phyloP scores from a whole-genome alignment of 1,140 invertebrate genomes.

The Diabrotica undecimpunctata region DNA sequence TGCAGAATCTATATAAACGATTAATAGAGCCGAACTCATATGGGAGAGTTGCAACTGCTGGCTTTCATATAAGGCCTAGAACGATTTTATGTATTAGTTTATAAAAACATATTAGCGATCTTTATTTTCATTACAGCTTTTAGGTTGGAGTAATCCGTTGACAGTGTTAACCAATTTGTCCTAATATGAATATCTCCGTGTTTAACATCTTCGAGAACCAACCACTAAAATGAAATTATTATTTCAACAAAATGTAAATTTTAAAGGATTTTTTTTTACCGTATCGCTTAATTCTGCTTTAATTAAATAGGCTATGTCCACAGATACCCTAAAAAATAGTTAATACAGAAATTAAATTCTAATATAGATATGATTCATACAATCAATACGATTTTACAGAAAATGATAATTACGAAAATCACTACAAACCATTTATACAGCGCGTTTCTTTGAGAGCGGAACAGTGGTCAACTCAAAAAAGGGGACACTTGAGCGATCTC shows the following conservation, averaged over 20 bases:
- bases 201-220: constrained; percentile 84
- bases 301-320: constrained; percentile 63
- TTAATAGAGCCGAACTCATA: constrained; percentile 74
- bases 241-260: background rate
- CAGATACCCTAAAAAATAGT: constrained; percentile 44
- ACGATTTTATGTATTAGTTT: background rate
- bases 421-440: too few relatives aligned
- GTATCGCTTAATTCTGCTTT: constrained; percentile 64
- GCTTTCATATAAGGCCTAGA: constrained; percentile 68
- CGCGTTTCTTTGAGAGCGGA: too few relatives aligned
- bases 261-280: constrained; percentile 50
- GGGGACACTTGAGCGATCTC: too few relatives aligned
- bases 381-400: background rate
- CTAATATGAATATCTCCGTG: constrained; percentile 83
- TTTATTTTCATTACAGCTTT: constrained; percentile 50
- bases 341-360: background rate
- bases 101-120: background rate
- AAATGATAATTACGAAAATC: too few relatives aligned
- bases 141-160: constrained; percentile 63
- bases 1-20: constrained; percentile 86
- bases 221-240: constrained; percentile 62
- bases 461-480: too few relatives aligned
- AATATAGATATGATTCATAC: constrained; percentile 1
- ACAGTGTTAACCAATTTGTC: constrained; percentile 79
- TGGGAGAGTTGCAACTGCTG: constrained; percentile 68